Evolutionary conservation across 2,797 vertebrate genomes (phyloP).

Genomic region (Coranthus polyacanthus): DNA sequence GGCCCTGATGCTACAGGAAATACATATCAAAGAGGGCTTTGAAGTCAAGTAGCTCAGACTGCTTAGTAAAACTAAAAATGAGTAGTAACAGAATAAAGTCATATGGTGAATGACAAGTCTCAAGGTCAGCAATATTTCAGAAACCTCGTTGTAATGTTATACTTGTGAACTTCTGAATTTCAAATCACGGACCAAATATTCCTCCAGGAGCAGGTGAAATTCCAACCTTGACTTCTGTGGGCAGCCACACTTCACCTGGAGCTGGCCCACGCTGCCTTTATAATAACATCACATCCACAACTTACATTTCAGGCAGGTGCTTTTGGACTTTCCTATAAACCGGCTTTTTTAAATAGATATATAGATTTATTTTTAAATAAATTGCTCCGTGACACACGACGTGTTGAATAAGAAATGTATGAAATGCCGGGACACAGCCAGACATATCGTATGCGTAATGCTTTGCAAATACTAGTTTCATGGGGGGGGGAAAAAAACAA

Average conservation of each 20-base stretch:
- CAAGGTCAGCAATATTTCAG: constrained; percentile 65
- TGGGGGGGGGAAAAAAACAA: no score
- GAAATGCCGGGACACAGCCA: constrained; percentile 37
- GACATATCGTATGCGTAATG: constrained; percentile 22
- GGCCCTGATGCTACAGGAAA: constrained; percentile 64
- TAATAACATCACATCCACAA: constrained; percentile 54
- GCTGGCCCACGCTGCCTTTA: constrained; percentile 32
- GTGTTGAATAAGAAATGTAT: constrained; percentile 52
- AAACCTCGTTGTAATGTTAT: constrained; percentile 50
- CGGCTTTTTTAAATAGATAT: constrained; percentile 6
- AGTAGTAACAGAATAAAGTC: constrained; percentile 43
- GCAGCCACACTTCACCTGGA: constrained; percentile 34
- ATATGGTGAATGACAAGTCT: constrained; percentile 59
- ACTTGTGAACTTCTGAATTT: constrained; percentile 58
- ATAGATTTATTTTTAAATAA: no score
- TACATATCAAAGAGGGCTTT: constrained; percentile 77
- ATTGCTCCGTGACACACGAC: constrained; percentile 18
- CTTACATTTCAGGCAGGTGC: constrained; percentile 54
- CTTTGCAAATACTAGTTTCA: constrained; percentile 33
- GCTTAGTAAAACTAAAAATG: constrained; percentile 36
- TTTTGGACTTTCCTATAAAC: constrained; percentile 44
- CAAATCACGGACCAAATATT: constrained; percentile 51
- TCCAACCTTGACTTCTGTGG: constrained; percentile 59
- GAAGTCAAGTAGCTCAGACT: constrained; percentile 60
- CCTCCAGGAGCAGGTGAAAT: constrained; percentile 41